phyloP scores from a whole-genome alignment of 2,113 vertebrate genomes.

The Mormyrus iriodes region DNA sequence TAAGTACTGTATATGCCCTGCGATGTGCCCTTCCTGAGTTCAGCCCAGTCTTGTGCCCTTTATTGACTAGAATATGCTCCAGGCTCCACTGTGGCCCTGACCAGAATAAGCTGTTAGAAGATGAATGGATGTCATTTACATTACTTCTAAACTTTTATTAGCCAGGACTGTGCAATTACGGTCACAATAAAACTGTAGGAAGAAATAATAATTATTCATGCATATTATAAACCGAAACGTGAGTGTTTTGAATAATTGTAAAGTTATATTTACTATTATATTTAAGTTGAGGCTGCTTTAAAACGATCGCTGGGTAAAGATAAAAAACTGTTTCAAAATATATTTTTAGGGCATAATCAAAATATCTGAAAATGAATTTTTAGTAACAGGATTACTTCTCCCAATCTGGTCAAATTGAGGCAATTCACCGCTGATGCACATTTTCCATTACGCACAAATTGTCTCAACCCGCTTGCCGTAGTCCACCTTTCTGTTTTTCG shows the following conservation, averaged over 20 bases:
- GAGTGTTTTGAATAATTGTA: neutral
- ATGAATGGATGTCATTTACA: neutral
- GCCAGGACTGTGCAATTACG: neutral
- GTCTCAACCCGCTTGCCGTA: conserved; percentile 43
- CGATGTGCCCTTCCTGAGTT: neutral
- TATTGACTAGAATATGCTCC: neutral
- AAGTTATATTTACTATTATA: neutral
- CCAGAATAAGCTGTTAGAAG: neutral
- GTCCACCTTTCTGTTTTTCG: neutral
- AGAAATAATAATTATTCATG: neutral
- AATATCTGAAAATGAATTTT: neutral
- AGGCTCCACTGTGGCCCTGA: neutral
- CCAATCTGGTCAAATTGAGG: neutral
- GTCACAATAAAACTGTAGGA: neutral
- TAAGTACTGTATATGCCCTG: neutral
- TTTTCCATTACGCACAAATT: neutral
- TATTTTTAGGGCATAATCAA: neutral
- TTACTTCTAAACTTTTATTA: neutral
- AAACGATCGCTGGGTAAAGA: neutral
- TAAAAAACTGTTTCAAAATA: neutral
- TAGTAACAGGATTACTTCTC: neutral
- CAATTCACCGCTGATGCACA: neutral
- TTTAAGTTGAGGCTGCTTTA: neutral
- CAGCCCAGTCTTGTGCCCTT: neutral
- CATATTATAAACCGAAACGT: neutral